These are phyloP conservation scores for Ceratitis capitata DNA, from an alignment of 1,140 invertebrate species.

Conservation along the genomic window DNA sequence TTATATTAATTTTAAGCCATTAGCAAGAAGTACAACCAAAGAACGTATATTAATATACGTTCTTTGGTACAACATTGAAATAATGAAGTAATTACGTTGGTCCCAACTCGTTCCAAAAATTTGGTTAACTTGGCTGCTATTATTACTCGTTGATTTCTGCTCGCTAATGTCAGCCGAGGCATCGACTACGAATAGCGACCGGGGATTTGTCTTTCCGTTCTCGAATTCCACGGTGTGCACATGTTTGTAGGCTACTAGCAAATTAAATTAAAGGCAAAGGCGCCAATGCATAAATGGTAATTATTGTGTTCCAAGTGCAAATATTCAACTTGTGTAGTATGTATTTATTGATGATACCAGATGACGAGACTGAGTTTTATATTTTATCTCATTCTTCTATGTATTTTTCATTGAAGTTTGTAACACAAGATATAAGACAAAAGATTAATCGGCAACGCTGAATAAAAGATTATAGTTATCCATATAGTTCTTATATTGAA, in stretches of 20 bases:
- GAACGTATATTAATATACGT: too few relatives aligned
- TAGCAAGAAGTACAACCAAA: too few relatives aligned
- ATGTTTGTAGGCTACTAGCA: background rate
- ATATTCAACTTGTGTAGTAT: background rate
- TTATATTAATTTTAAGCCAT: too few relatives aligned
- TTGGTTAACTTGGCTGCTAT: background rate
- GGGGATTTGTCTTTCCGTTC: background rate
- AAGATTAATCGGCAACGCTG: conserved; percentile 36
- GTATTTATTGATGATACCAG: conserved; percentile 41
- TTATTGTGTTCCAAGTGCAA: background rate
- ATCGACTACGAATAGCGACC: background rate
- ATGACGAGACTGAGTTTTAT: conserved; percentile 45
- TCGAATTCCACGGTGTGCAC: background rate
- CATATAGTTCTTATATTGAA: background rate
- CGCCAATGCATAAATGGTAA: background rate
- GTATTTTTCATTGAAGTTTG: conserved; percentile 41
- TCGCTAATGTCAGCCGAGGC: background rate
- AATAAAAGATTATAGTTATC: too few relatives aligned
- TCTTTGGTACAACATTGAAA: too few relatives aligned
- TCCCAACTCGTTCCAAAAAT: too few relatives aligned
- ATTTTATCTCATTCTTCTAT: conserved; percentile 15
- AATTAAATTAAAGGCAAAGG: too few relatives aligned
- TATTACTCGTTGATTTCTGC: background rate
- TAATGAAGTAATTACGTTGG: too few relatives aligned
- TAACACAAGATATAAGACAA: background rate